Base-by-base conservation (phyloP, 2,797 vertebrate species). In the Protonibea diacanthus region DNA sequence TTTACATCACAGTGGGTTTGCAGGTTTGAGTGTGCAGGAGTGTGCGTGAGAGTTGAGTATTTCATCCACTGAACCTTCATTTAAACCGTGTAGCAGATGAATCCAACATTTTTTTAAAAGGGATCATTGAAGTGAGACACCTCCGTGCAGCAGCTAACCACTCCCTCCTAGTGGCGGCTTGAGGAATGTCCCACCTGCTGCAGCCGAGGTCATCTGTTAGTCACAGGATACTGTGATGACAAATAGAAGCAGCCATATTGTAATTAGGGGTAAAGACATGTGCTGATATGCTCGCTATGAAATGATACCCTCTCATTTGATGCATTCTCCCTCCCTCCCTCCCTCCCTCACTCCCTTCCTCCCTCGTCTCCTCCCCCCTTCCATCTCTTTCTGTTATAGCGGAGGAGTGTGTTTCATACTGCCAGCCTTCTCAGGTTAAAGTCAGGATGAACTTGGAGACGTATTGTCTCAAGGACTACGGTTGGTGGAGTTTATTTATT, bases 391-490 rank as follows among this genome's bases (percentile, higher is more conserved):
- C 57, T 84, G 76, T 86, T 58, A 18, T 77, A 98, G 97, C 95
- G 63, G 96, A 96, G 67, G 96, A 97, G 89, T 98, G 97, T 64
- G 89, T 94, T 53, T 96, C 94, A 11, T 96, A 97, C 82, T 98
- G 97, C 89, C 95, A 96, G 63, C 92, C 93, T 0, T 95, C 96
- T 40, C 95, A 95, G 85, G 93, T 90, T 60, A 96, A 95, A 88
- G 96, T 97, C 73, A 94, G 81, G 84, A 98, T 98, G 97, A 97
- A 95, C 89, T 90, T 97, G 82, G 93, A 93, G 86, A 96, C 94
- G 1, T 98, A 96, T 90, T 98, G 97, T 91, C 95, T 95, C 76
- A 97, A 97, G 82, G 96, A 97, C 73, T 97, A 96, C 0, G 96
- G 97, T 98, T 86, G 88, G 95, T 56, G 52, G 59, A 17, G 27